Evolutionary conservation across 1,140 invertebrate genomes (phyloP).

Genomic region (Chironomus tepperi): DNA sequence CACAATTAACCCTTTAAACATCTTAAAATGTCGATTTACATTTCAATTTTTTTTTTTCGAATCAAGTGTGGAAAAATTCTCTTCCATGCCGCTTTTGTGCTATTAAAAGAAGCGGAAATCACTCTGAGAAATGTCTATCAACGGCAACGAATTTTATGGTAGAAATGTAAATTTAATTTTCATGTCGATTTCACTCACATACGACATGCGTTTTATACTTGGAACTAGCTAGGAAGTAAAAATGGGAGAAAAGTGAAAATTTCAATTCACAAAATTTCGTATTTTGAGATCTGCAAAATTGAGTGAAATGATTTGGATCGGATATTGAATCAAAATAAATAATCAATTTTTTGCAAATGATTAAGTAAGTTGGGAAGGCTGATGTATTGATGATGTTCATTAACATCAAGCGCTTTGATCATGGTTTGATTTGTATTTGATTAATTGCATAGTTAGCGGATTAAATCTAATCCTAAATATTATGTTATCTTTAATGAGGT

Average conservation of each 20-base stretch:
- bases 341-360: neutral
- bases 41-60: neutral
- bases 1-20: neutral
- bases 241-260: neutral
- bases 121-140: constrained; percentile 21
- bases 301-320: neutral
- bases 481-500: no score
- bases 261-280: neutral
- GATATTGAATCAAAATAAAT: constrained; percentile 16
- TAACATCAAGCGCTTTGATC: no score
- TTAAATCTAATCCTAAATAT: no score
- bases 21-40: neutral
- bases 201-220: neutral
- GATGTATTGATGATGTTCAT: no score
- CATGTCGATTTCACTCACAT: neutral
- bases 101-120: neutral
- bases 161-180: neutral
- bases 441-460: no score
- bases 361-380: neutral
- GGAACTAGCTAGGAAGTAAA: no score
- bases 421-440: no score
- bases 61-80: neutral
- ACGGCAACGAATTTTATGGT: neutral
- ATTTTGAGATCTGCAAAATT: neutral
- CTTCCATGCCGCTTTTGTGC: neutral